Percentiles rank a stretch among this genome's conserved stretches.
Conservation (phyloP, 2,113 vertebrate genomes). For the Xiphias gladius region DNA sequence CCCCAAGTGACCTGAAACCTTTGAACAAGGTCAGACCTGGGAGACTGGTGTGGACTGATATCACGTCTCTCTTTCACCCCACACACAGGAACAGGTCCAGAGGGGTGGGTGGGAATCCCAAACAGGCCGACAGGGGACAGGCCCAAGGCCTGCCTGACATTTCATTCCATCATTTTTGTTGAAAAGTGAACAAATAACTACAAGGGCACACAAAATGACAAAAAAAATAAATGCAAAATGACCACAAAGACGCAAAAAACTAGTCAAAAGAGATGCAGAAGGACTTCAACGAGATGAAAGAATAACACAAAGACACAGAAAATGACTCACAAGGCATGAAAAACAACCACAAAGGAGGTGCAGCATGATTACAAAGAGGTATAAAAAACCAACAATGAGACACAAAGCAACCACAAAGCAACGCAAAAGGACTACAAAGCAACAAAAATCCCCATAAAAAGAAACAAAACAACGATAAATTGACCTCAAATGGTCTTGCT, state of each 20-base stretch:
- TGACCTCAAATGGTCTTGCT: not conserved
- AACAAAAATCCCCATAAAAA: not conserved
- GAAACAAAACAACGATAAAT: not conserved
- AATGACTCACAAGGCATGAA: not conserved
- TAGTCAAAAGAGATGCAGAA: no score
- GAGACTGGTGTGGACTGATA: conserved; percentile 43
- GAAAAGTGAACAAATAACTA: not conserved
- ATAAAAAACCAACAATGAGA: not conserved
- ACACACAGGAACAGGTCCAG: not conserved
- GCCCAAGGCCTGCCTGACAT: no score
- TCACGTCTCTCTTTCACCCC: conserved; percentile 21
- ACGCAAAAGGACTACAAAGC: not conserved
- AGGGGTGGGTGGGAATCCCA: not conserved
- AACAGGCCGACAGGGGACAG: not conserved
- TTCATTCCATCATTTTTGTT: not conserved
- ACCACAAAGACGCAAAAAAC: not conserved
- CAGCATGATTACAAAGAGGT: not conserved
- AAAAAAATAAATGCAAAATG: not conserved
- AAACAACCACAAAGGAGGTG: no score
- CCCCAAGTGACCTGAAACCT: conserved; percentile 58
- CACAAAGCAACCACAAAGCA: no score
- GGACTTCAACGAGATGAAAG: not conserved
- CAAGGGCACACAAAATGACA: no score
- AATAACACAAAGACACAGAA: not conserved
- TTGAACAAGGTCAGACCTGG: conserved; percentile 37